These are phyloP conservation scores for Noctuana brunneofusca DNA, from an alignment of 2,888 invertebrate species.

Conservation along the genomic window DNA sequence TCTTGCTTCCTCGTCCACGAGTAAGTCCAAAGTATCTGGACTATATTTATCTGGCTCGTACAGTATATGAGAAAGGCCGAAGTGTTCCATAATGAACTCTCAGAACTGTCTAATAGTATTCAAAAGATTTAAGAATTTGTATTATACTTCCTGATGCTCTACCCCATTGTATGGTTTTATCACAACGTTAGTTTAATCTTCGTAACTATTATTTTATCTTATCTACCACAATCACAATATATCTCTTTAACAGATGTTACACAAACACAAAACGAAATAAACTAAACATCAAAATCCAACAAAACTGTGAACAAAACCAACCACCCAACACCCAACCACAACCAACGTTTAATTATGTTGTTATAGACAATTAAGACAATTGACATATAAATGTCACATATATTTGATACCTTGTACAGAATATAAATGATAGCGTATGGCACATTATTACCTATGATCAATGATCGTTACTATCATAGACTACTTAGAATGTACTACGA, in stretches of 20 bases:
- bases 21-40: slow-evolving; percentile 96
- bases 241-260: slow-evolving; percentile 29
- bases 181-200: slow-evolving; percentile 59
- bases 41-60: slow-evolving; percentile 90
- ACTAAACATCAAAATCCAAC: too few species aligned
- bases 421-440: too few species aligned
- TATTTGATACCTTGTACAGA: too few species aligned
- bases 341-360: too few species aligned
- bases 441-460: too few species aligned
- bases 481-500: too few species aligned
- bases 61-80: slow-evolving; percentile 83
- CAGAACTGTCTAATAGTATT: slow-evolving; percentile 26
- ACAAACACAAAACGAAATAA: slow-evolving; percentile 32
- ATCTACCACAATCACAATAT: slow-evolving; percentile 47
- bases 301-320: too few species aligned
- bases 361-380: too few species aligned
- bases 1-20: slow-evolving; percentile 92
- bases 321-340: too few species aligned
- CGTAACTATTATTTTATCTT: slow-evolving; percentile 55
- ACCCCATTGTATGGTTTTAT: slow-evolving; percentile 67
- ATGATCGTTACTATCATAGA: too few species aligned
- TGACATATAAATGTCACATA: too few species aligned
- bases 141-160: slow-evolving; percentile 54
- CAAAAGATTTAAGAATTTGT: slow-evolving; percentile 42
- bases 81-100: slow-evolving; percentile 70